Base-by-base conservation (phyloP, 2,113 vertebrate genomes). In the Elephantulus edwardii region DNA sequence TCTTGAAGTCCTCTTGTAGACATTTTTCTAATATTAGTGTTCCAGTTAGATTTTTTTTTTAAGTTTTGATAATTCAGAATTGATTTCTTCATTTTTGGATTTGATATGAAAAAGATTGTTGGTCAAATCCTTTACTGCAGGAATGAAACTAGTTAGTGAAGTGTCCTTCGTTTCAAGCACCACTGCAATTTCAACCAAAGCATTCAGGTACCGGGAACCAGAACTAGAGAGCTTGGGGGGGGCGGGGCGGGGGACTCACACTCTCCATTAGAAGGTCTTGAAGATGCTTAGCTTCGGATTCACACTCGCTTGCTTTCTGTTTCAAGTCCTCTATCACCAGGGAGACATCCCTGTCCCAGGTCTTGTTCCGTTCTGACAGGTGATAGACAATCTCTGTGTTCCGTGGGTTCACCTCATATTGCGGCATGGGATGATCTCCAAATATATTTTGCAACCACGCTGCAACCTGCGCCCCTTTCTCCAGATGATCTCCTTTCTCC, bases 131-230 rank as follows among this genome's bases (percentile, higher is more conserved):
- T n/a, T n/a, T n/a, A n/a, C n/a, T n/a, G n/a, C n/a, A n/a, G n/a
- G n/a, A n/a, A n/a, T n/a, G n/a, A n/a, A n/a, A n/a, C n/a, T n/a
- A 89, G 91, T 7, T 79, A 99, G 96, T 46, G 98, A 98, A 0
- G 98, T 98, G 95, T 99, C 97, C 95, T 97, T 98, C 22, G 97
- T 95, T 76, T 98, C 96, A 1, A 99, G 98, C 3, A 91, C 85
- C 83, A 98, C 1, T 1, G 98, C 98, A 2, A 90, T 95, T 56
- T 97, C 93, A 91, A 98, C 97, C 86, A 99, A 91, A 50, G 94
- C 93, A 4, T 68, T 86, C 77, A 98, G 38, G 83, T 92, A 96
- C 8, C 76, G 71, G 1, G n/a, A 64, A 8, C 97, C 95, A 13
- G 96, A 46, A 2, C 93, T 94, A 9, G 98, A 97, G 62, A 99